Evolutionary conservation across 2,797 vertebrate species (phyloP).

Genomic region (Poecilia picta): DNA sequence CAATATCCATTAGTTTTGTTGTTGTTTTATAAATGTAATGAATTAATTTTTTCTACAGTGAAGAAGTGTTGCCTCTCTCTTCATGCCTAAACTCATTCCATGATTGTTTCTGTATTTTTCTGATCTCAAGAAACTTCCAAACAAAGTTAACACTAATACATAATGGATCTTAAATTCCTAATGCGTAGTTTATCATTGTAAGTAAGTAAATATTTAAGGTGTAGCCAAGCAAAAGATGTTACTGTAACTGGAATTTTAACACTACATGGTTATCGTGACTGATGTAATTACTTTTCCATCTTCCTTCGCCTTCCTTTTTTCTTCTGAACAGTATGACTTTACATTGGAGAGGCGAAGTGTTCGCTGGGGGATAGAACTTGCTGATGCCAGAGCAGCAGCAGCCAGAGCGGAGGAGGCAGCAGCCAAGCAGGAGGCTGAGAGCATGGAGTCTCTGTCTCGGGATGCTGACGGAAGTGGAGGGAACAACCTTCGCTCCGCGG

Average conservation of each 20-base stretch:
- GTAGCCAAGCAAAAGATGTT: background rate
- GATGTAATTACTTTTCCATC: background rate
- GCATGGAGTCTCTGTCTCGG: conserved; percentile 76
- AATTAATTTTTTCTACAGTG: background rate
- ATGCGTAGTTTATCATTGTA: background rate
- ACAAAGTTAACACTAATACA: background rate
- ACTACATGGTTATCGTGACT: background rate
- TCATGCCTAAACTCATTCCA: background rate
- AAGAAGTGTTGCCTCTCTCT: background rate
- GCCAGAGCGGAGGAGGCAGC: conserved; percentile 81
- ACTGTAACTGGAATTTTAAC: background rate
- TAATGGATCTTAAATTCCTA: background rate
- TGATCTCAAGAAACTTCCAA: background rate
- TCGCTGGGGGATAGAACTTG: conserved; percentile 88
- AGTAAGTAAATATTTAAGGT: background rate
- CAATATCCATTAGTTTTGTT: background rate
- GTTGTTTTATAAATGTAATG: background rate
- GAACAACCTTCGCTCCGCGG: conserved; percentile 55
- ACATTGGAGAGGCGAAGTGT: conserved; percentile 91
- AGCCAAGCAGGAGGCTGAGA: conserved; percentile 77
- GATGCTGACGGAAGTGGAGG: conserved; percentile 68
- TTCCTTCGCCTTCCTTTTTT: conserved; percentile 2
- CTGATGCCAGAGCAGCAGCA: conserved; percentile 86
- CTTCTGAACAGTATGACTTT: conserved; percentile 91
- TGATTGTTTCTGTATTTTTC: background rate